phyloP scores from a whole-genome alignment of 1,140 invertebrate genomes.

The Meloidogyne floridensis region DNA sequence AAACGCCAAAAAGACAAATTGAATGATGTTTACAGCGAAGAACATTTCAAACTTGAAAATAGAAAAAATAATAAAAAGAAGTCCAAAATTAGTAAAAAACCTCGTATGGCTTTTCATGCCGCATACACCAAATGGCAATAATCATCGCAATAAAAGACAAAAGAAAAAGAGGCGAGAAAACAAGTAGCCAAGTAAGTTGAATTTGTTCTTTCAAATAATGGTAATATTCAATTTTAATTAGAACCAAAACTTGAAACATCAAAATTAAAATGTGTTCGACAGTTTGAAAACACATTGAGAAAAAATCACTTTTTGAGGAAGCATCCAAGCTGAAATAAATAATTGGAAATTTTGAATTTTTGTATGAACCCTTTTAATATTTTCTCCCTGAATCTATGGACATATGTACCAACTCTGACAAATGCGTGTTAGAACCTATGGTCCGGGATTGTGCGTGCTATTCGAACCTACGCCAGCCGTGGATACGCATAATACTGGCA shows the following conservation, averaged over 20 bases:
- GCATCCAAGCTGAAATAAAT: constrained; percentile 1
- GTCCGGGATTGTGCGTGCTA: no score
- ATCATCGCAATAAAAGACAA: constrained; percentile 45
- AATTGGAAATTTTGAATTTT: no score
- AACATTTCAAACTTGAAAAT: constrained; percentile 49
- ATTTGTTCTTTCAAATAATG: constrained; percentile 18
- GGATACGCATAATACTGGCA: no score
- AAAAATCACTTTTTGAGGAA: constrained; percentile 24
- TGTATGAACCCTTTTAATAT: no score
- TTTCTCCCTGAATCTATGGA: no score
- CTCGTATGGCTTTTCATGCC: constrained; percentile 50
- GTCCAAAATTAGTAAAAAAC: constrained; percentile 14
- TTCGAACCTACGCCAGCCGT: no score
- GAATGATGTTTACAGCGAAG: constrained; percentile 42
- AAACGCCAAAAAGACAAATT: constrained; percentile 71
- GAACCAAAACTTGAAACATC: constrained; percentile 38
- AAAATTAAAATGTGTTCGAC: constrained; percentile 31
- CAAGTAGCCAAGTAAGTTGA: constrained; percentile 40
- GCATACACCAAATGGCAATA: constrained; percentile 45
- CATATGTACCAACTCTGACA: no score
- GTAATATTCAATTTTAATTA: constrained; percentile 42
- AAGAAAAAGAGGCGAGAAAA: constrained; percentile 42
- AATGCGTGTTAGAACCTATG: no score
- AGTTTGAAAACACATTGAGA: constrained; percentile 35
- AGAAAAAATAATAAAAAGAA: not conserved